Evolutionary conservation across 2,888 invertebrate genomes (phyloP).

Genomic region (Leptura quadrifasciata): DNA sequence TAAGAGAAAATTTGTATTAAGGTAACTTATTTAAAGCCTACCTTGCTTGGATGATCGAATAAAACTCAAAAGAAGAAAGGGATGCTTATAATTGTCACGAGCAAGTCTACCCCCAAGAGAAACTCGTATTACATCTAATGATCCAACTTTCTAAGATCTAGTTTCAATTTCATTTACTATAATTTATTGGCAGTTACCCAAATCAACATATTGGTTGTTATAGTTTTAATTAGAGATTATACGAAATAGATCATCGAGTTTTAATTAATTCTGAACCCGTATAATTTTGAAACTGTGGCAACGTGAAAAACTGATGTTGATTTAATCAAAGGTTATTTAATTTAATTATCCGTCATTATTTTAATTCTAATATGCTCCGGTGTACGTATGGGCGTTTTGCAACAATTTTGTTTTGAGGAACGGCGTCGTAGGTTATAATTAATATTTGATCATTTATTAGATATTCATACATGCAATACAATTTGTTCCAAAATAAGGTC

Average conservation of each 20-base stretch:
- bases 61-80: no score
- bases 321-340: constrained; percentile 16
- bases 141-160: no score
- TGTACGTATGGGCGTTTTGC: constrained; percentile 9
- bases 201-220: neutral
- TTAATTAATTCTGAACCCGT: neutral
- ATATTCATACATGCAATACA: constrained; percentile 13
- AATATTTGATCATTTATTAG: constrained; percentile 17
- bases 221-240: neutral
- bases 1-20: no score
- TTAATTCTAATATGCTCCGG: neutral
- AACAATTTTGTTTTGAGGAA: constrained; percentile 9
- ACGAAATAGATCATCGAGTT: neutral
- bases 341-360: constrained; percentile 8
- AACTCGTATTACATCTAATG: no score
- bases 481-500: constrained; percentile 11
- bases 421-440: constrained; percentile 12
- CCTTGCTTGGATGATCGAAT: no score
- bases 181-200: neutral
- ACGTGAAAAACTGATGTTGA: neutral
- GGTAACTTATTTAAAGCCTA: no score
- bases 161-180: no score
- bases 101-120: no score
- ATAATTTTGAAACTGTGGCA: neutral
- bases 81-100: no score